These are phyloP conservation scores for Cryptomyrus ogoouensis DNA, from an alignment of 2,113 vertebrate species.

Conservation along the genomic window DNA sequence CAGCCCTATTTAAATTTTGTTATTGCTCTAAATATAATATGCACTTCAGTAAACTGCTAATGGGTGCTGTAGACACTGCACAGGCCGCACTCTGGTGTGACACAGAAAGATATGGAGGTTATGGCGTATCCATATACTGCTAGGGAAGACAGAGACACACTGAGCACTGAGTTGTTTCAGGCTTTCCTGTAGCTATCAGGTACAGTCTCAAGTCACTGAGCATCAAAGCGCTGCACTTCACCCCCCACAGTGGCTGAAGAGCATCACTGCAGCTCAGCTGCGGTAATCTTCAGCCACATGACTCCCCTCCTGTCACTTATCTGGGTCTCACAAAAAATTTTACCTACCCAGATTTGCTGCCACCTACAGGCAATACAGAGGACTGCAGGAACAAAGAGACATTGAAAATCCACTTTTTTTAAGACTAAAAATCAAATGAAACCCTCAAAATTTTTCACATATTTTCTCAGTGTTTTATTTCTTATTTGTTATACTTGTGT, in stretches of 20 bases:
- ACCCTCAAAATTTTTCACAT: background rate
- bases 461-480: background rate
- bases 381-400: background rate
- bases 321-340: background rate
- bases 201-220: background rate
- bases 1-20: background rate
- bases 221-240: constrained; percentile 4
- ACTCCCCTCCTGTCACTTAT: background rate
- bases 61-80: background rate
- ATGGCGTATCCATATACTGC: background rate
- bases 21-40: background rate
- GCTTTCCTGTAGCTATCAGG: background rate
- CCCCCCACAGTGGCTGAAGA: constrained; percentile 3
- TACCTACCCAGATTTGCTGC: constrained; percentile 1
- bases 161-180: background rate
- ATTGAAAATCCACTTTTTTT: background rate
- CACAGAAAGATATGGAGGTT: background rate
- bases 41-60: background rate
- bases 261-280: constrained; percentile 12
- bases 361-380: background rate
- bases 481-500: background rate
- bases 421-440: background rate
- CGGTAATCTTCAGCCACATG: background rate
- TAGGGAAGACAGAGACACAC: background rate
- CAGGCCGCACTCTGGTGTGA: background rate